Evolutionary conservation across 2,888 invertebrate species (phyloP), one percentile per base, ranked within the genome.

Genomic region (Drosophila koepferae): DNA sequence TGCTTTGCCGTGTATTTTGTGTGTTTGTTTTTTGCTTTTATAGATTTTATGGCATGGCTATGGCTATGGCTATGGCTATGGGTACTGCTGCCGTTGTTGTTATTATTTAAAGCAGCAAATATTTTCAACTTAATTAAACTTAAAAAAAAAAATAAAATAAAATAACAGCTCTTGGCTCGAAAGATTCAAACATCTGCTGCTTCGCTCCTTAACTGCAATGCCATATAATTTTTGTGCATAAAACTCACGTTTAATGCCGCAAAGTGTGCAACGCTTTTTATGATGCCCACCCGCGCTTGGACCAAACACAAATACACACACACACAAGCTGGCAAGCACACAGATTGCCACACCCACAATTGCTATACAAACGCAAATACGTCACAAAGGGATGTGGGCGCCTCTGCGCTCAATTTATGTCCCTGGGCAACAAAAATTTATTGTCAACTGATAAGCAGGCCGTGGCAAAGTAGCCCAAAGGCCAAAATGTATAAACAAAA

Each of bases 101-200:
- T 88, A 72, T 86, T 88, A 85, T 85, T 86, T 86, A 85, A 88
- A 80, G 86, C 86, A 81, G 72, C 66, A 86, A 88, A 79, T 86
- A 90, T 91, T 90, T 91, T 91, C 90, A 81, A 81, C 91, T 90
- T 90, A 90, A 90, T 90, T 90, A 90, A 90, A 91, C 90, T 91
- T 82, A 79, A 91, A 81, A 85, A 44, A 44, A 16, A 44, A 36
- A 16, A 16, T 28, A 7, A 36, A 28, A 3, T 44, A 66, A 56
- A 34, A 49, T 34, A 18, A 46, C 72, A 61, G 41, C 68, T 43
- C 53, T 36, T 58, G 48, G 56, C 1, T 53, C 63, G 71, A 64
- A 55, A 75, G 82, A 85, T 80, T 75, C 69, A 59, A 66, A 67
- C 83, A 87, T 60, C 83, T 87, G 83, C 72, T 81, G 69, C 55